Conservation (phyloP, 2,888 invertebrate species). For the Pherbina coryleti region DNA sequence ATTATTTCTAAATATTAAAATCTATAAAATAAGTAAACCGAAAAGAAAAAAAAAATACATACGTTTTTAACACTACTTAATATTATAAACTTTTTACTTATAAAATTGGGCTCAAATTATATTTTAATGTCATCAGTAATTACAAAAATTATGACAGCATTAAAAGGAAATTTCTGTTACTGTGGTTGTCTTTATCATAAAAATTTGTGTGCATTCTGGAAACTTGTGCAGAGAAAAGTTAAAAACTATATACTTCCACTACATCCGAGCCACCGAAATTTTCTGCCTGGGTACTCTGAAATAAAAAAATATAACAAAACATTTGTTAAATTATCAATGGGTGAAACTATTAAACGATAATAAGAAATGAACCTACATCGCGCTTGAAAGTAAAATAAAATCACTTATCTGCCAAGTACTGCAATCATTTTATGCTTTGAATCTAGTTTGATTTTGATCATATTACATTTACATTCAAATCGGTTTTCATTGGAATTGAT, state of each 20-base stretch:
- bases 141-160: not conserved
- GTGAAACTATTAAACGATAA: too few species aligned
- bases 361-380: too few species aligned
- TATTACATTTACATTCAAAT: too few species aligned
- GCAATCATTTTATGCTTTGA: too few species aligned
- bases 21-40: not conserved
- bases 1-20: not conserved
- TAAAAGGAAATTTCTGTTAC: not conserved
- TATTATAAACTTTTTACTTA: not conserved
- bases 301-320: conserved; percentile 26
- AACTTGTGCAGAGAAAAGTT: not conserved
- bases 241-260: not conserved
- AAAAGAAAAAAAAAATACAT: not conserved
- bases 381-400: too few species aligned
- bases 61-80: not conserved
- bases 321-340: not conserved
- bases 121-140: not conserved
- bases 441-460: too few species aligned
- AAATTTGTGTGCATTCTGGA: not conserved
- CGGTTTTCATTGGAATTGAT: too few species aligned
- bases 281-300: conserved; percentile 68
- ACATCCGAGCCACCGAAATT: conserved; percentile 64
- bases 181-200: not conserved
- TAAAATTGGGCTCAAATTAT: not conserved
- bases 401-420: too few species aligned